Base-by-base conservation (phyloP, 1,140 invertebrate species). In the Drosophila oshimai region DNA sequence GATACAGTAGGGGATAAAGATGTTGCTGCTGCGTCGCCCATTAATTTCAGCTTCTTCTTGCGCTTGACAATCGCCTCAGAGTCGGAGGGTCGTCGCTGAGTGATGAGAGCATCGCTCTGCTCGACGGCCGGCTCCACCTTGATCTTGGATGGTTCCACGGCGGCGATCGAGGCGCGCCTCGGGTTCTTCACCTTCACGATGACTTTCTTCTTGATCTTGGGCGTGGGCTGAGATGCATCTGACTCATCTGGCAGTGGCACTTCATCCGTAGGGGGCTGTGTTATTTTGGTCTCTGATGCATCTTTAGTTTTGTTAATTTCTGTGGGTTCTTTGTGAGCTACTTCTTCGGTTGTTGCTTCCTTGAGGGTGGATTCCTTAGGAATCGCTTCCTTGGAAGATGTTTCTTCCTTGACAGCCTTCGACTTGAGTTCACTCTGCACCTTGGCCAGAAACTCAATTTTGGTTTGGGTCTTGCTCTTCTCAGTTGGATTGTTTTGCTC, bases 141-240 rank as follows among this genome's bases (percentile, higher is more conserved):
- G 49, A 90, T 90, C 76, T 76, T 90, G 20, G 84, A 90, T 29
- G 77, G 72, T 49, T 90, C 89, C 49, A 88, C 86, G 4, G 78
- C 86, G 17, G 89, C 89, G 44, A 90, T 80, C 0, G 89, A 90
- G 26, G 89, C 89, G 7, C 89, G 77, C 6, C 89, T 53, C 6
- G 78, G 54, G 61, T 74, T 89, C 26, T 51, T 74, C n/a, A 39
- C 34, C 60, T 81, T 87, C 20, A 77, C 42, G 33, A 60, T 36
- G 9, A 60, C 45, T 54, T 89, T 87, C 69, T 83, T 86, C 41
- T 86, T 86, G 37, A 36, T 65, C 4, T 58, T 45, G 15, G 51
- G 4, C 26, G 28, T 1, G 2, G 44, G 44, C 18, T 53, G 39
- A 28, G 34, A 41, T 4, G 26, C 12, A 6, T 36, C 20, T 44